Percentiles rank a stretch among this genome's conserved stretches.
These are phyloP conservation scores for Pachyramphus minor DNA, from an alignment of 2,113 vertebrate genomes.

Conservation along the genomic window DNA sequence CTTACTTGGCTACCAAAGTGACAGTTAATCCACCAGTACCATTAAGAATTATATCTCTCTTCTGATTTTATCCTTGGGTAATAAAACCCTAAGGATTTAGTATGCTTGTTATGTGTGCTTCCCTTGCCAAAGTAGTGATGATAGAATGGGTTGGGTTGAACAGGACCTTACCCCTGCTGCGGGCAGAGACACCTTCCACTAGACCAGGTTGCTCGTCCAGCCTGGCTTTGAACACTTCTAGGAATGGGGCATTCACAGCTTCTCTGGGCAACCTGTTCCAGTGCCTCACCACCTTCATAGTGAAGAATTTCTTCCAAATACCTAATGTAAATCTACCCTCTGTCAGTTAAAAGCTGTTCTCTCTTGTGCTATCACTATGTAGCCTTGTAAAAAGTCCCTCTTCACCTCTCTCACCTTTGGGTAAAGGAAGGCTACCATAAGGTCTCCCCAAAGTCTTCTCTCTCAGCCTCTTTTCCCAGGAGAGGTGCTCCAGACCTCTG, in stretches of 20 bases:
- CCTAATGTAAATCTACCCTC: neutral
- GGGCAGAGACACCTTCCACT: neutral
- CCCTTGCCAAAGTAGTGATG: neutral
- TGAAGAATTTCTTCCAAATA: neutral
- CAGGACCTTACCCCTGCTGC: neutral
- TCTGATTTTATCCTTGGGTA: neutral
- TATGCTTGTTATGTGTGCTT: neutral
- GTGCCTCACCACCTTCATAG: rapidly evolving
- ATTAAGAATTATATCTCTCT: neutral
- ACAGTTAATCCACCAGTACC: neutral
- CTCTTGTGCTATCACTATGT: neutral
- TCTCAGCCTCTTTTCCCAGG: neutral
- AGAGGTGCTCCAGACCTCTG: neutral
- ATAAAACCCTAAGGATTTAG: neutral
- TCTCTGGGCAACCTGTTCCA: neutral
- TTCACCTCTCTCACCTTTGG: no score
- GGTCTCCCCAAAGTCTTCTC: neutral
- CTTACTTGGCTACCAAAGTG: neutral
- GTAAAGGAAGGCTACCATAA: no score
- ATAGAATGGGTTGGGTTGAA: neutral
- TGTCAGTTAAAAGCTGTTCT: neutral
- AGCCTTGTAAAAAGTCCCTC: neutral
- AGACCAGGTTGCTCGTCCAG: neutral
- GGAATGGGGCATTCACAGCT: neutral
- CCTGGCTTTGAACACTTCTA: neutral